phyloP scores from a whole-genome alignment of 2,797 vertebrate species.

The Mus minutoides region DNA sequence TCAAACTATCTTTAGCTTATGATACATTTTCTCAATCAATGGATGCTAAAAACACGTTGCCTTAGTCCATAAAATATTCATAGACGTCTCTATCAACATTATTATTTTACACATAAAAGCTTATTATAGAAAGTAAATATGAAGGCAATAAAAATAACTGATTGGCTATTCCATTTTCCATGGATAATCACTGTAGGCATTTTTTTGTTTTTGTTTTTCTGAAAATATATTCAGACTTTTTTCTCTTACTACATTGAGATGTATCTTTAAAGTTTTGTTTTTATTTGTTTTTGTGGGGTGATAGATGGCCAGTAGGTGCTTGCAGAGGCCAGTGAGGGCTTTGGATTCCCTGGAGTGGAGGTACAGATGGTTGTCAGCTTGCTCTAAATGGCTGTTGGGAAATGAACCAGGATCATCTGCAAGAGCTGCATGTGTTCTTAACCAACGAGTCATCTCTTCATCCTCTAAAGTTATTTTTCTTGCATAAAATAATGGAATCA shows the following conservation, averaged over 20 bases:
- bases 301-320: not conserved
- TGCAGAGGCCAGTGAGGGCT: not conserved
- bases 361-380: not conserved
- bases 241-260: not conserved
- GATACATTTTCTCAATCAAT: not conserved
- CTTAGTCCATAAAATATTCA: conserved; percentile 27
- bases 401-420: not conserved
- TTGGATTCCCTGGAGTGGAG: not conserved
- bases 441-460: not conserved
- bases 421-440: not conserved
- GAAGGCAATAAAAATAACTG: not conserved
- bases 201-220: not conserved
- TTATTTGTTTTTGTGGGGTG: not conserved
- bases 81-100: not conserved
- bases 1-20: not conserved
- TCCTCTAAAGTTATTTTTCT: not conserved
- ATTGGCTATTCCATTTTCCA: not conserved
- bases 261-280: not conserved
- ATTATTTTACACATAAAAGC: conserved; percentile 29
- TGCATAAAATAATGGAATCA: not conserved
- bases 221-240: not conserved
- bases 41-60: not conserved
- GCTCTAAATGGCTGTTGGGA: no score
- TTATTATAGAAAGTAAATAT: conserved; percentile 15
- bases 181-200: not conserved